phyloP scores from a whole-genome alignment of 2,113 vertebrate species.

The Saimiri boliviensis region DNA sequence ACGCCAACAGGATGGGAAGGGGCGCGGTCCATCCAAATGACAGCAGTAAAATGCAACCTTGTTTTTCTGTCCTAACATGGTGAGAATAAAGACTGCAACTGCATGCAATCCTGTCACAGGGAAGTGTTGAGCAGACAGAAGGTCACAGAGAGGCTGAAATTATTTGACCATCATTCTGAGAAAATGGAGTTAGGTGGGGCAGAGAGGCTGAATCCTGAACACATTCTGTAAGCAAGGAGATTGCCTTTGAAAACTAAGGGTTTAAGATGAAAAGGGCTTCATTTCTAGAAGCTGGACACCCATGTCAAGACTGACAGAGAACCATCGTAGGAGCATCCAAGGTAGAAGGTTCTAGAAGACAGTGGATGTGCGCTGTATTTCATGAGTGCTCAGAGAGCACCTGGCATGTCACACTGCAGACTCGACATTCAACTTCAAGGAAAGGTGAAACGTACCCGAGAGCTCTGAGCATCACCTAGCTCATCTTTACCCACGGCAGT shows the following conservation, averaged over 20 bases:
- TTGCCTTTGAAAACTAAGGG: not conserved
- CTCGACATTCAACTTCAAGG: accelerated
- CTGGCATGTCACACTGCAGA: accelerated
- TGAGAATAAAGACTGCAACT: accelerated
- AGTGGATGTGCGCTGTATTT: accelerated
- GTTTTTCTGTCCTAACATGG: accelerated
- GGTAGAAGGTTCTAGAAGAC: not conserved
- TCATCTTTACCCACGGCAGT: not conserved
- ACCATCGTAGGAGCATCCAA: accelerated
- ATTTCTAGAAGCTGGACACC: not conserved
- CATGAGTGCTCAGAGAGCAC: accelerated
- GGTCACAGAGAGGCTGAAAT: accelerated
- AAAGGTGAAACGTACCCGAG: accelerated
- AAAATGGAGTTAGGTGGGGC: accelerated
- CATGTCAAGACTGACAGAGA: not conserved
- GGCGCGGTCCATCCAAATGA: accelerated
- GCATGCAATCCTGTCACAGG: accelerated
- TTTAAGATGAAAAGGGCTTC: not conserved
- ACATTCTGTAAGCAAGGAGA: no score
- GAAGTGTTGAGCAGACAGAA: accelerated
- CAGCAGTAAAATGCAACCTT: no score
- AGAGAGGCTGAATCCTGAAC: no score
- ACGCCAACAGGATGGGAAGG: no score
- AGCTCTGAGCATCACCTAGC: accelerated
- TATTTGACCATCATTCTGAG: not conserved